Conservation (phyloP, 1,140 invertebrate genomes). For the Scaptomyza graminum region DNA sequence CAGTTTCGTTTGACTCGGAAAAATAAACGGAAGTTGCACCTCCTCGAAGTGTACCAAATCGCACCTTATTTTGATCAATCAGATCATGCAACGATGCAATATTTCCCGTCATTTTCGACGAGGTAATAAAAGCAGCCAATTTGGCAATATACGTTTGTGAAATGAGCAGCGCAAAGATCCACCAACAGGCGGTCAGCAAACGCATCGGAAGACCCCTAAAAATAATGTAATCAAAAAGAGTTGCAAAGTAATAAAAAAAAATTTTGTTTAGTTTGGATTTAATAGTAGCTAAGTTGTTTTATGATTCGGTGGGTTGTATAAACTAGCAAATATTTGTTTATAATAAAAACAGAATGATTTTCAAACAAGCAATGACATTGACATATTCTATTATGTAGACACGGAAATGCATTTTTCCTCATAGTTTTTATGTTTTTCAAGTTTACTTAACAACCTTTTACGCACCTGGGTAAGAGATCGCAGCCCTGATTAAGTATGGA, state of each 20-base stretch:
- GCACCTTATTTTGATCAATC: slow-evolving; percentile 93
- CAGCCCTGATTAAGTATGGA: slow-evolving; percentile 92
- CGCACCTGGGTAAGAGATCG: slow-evolving; percentile 91
- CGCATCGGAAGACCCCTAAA: slow-evolving; percentile 91
- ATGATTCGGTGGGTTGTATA: too few species aligned
- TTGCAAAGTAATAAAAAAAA: too few species aligned
- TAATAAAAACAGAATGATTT: too few species aligned
- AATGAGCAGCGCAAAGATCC: slow-evolving; percentile 97
- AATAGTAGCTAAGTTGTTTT: too few species aligned
- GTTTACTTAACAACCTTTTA: not conserved
- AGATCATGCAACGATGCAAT: slow-evolving; percentile 95
- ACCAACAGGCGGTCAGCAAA: slow-evolving; percentile 94
- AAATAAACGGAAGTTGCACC: slow-evolving; percentile 88
- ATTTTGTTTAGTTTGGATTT: too few species aligned
- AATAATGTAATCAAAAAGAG: not conserved
- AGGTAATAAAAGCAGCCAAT: slow-evolving; percentile 96
- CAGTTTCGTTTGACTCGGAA: slow-evolving; percentile 87
- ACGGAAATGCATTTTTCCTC: too few species aligned
- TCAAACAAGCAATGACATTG: too few species aligned
- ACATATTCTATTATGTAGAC: not conserved
- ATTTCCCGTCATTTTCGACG: slow-evolving; percentile 91
- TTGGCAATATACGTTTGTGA: slow-evolving; percentile 98
- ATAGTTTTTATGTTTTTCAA: too few species aligned
- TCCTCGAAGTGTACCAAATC: slow-evolving; percentile 91
- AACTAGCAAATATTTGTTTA: too few species aligned